A percentile compares a stretch with the other conserved stretches of the same genome.
phyloP scores from a whole-genome alignment of 2,888 invertebrate genomes.

The Loripinus fragilis region DNA sequence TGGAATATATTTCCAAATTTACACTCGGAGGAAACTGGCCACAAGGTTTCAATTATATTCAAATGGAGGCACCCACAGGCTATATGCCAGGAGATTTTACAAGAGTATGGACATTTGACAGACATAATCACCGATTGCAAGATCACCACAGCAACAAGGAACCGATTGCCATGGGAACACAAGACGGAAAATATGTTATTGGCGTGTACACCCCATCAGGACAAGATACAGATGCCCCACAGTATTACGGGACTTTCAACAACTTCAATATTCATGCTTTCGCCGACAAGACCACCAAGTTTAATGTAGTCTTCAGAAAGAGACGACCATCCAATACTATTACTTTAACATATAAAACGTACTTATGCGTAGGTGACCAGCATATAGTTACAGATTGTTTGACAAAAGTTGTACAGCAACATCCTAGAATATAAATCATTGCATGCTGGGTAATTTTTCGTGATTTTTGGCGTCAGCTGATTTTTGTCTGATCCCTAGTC shows the following conservation, averaged over 20 bases:
- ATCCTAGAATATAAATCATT: too few relatives aligned
- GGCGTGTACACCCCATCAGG: constrained; percentile 56
- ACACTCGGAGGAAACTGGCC: constrained; percentile 61
- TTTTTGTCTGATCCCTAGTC: too few relatives aligned
- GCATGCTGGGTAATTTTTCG: too few relatives aligned
- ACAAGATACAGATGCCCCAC: constrained; percentile 48
- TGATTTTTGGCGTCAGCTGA: too few relatives aligned
- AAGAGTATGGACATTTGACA: constrained; percentile 37
- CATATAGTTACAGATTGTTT: constrained; percentile 53
- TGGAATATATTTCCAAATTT: constrained; percentile 57
- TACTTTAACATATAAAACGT: constrained; percentile 48
- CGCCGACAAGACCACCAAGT: constrained; percentile 45
- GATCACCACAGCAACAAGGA: constrained; percentile 26
- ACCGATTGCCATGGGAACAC: constrained; percentile 50
- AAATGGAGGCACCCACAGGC: constrained; percentile 60
- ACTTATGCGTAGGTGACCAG: constrained; percentile 58
- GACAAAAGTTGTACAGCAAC: constrained; percentile 27
- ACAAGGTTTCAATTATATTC: constrained; percentile 35
- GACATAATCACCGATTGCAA: constrained; percentile 24
- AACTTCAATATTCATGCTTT: constrained; percentile 22
- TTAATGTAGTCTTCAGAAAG: constrained; percentile 59
- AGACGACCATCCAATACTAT: constrained; percentile 26
- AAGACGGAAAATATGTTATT: constrained; percentile 54
- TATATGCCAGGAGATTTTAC: constrained; percentile 61
- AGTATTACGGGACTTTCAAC: constrained; percentile 27